Base-by-base conservation (phyloP, 2,888 invertebrate species). In the Rhagium mordax region DNA sequence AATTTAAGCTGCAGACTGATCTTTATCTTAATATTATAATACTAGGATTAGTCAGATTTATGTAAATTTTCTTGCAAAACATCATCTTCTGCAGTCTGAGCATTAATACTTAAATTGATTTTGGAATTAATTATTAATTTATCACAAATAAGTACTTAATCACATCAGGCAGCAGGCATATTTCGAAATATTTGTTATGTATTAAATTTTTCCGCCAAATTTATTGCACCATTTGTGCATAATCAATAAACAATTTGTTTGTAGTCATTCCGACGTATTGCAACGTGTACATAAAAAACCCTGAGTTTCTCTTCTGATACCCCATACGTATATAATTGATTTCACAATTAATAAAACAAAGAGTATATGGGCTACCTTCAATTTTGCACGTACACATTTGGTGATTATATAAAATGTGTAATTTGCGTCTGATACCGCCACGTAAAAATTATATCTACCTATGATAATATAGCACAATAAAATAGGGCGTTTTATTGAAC, bases 341-440 rank as follows among this genome's bases (percentile, higher is more conserved):
- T 49, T 64, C 24, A 51, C 24, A 8, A 49, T 27, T 27, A 64
- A 64, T 24, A 64, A 27, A 51, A 49, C 48, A 64, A 64, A 49
- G 15, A 21, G n/a, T 27, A 64, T 64, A 15, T 49, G 24, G 64
- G 21, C 4, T 64, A 64, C 64, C 21, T 64, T 64, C 64, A 51
- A 27, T 64, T 64, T 49, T 64, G 64, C 64, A 64, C 64, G 64
- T 64, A 64, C 20, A 29, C 64, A 51, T 24, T 21, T 24, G 13
- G 48, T 64, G 59, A 59, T 33, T 59, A 48, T 49, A 49, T 47
- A 49, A 64, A 64, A 64, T 51, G 27, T 27, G 8, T 29, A 15
- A 57, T 57, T 33, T 41, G 21, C 8, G 10, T 61, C n/a, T 16
- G 49, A 24, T 64, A 49, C n/a, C 27, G 27, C 1, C 24, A 29